phyloP scores from a whole-genome alignment of 2,113 vertebrate genomes.

The Dicrurus megarhynchus region DNA sequence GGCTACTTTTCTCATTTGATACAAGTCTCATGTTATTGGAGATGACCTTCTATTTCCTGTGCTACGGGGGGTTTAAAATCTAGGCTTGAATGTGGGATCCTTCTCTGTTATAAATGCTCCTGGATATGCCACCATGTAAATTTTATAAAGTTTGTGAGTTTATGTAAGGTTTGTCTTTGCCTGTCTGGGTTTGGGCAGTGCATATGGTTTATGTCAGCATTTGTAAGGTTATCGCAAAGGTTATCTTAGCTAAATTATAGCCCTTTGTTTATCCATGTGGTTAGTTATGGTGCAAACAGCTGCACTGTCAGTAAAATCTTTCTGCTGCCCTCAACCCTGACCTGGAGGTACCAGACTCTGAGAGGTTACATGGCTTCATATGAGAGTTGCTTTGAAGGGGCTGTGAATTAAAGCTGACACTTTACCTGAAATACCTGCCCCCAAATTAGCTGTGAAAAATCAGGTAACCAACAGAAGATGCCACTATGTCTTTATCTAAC shows the following conservation, averaged over 20 bases:
- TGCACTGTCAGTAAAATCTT: conserved; percentile 58
- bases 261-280: conserved; percentile 59
- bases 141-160: not conserved
- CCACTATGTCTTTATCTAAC: not conserved
- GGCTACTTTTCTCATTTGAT: not conserved
- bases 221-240: conserved; percentile 43
- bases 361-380: not conserved
- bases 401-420: conserved; percentile 57
- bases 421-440: conserved; percentile 55
- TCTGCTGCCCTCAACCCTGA: conserved; percentile 52
- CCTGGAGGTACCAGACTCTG: conserved; percentile 29
- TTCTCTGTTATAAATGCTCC: not conserved
- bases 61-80: not conserved
- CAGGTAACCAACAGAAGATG: conserved; percentile 6
- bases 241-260: conserved; percentile 65
- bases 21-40: not conserved
- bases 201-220: conserved; percentile 58
- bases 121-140: not conserved
- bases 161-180: not conserved
- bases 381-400: conserved; percentile 30
- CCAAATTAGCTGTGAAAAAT: conserved; percentile 67
- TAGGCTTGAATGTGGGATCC: not conserved
- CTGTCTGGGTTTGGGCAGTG: not conserved
- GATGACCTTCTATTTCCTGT: not conserved
- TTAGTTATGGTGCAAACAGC: conserved; percentile 50